A percentile compares a stretch with the other conserved stretches of the same genome.
phyloP scores from a whole-genome alignment of 2,888 invertebrate genomes.

The Agrotis clavis region DNA sequence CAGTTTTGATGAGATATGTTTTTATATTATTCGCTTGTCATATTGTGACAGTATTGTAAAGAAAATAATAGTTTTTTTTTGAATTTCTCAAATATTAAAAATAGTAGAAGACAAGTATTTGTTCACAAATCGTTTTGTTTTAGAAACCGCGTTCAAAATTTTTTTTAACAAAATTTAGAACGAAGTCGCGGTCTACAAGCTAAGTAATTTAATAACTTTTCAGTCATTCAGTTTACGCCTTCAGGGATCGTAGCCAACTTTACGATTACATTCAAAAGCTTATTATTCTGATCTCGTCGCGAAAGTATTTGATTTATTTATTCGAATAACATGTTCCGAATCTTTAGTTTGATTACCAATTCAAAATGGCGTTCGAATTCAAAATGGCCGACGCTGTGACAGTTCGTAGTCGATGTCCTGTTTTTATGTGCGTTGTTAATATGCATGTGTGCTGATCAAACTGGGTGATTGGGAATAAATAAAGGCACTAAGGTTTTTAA shows the following conservation, averaged over 20 bases:
- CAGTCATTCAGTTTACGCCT: slow-evolving; percentile 59
- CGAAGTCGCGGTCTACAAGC: slow-evolving; percentile 18
- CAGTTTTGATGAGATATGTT: no score
- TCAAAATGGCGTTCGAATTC: slow-evolving; percentile 55
- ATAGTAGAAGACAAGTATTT: no score
- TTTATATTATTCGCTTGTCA: no score
- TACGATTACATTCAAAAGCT: slow-evolving; percentile 68
- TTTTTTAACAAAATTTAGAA: slow-evolving; percentile 5
- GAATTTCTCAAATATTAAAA: no score
- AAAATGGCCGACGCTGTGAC: slow-evolving; percentile 44
- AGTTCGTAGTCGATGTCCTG: slow-evolving; percentile 37
- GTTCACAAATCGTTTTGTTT: no score
- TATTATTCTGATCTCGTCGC: slow-evolving; percentile 69
- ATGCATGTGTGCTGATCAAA: slow-evolving; percentile 58
- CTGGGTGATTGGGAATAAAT: slow-evolving; percentile 48
- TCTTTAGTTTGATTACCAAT: slow-evolving; percentile 65
- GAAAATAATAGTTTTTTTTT: no score
- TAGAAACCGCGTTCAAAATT: background rate
- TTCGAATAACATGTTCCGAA: slow-evolving; percentile 66
- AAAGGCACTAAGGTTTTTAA: slow-evolving; percentile 47
- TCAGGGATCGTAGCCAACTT: slow-evolving; percentile 58
- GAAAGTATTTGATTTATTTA: slow-evolving; percentile 73
- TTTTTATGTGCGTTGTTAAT: slow-evolving; percentile 57
- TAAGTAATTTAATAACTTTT: slow-evolving; percentile 65
- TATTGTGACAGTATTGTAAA: no score